A percentile compares a stretch with the other conserved stretches of the same genome.
Evolutionary conservation across 2,888 invertebrate genomes (phyloP).

Genomic region (Agonopterix subpropinquella): DNA sequence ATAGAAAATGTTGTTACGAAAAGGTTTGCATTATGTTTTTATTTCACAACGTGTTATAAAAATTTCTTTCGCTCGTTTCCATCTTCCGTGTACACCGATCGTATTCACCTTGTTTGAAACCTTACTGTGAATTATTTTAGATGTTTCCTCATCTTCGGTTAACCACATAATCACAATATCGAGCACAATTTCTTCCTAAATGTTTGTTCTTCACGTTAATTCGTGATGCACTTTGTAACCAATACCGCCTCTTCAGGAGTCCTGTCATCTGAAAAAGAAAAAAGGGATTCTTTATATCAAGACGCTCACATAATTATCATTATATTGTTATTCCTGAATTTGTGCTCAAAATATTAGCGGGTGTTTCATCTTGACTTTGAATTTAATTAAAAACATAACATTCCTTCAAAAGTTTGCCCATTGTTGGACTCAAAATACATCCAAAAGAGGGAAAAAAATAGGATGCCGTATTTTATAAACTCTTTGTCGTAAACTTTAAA

Average conservation of each 20-base stretch:
- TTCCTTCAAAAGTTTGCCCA: no score
- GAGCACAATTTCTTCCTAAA: conserved; percentile 44
- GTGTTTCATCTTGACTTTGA: no score
- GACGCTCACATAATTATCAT: no score
- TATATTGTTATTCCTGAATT: no score
- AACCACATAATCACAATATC: conserved; percentile 38
- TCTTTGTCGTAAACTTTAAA: no score
- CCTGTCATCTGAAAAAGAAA: conserved; percentile 66
- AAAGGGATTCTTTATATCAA: background rate
- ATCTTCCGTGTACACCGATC: conserved; percentile 24
- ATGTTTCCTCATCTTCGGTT: no score
- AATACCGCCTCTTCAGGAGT: conserved; percentile 56
- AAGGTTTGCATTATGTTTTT: conserved; percentile 39
- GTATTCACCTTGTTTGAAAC: conserved; percentile 9
- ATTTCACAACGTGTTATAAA: conserved; percentile 70
- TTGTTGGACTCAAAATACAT: no score
- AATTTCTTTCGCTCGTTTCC: conserved; percentile 53
- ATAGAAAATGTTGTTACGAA: conserved; percentile 47
- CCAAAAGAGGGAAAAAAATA: no score
- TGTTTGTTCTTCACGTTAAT: conserved; percentile 46
- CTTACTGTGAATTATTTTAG: background rate
- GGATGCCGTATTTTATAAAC: no score
- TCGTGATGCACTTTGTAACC: conserved; percentile 64
- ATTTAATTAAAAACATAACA: no score
- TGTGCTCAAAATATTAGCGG: no score